Conservation (phyloP, 1,140 invertebrate species). For the Diachasmimorpha longicaudata region DNA sequence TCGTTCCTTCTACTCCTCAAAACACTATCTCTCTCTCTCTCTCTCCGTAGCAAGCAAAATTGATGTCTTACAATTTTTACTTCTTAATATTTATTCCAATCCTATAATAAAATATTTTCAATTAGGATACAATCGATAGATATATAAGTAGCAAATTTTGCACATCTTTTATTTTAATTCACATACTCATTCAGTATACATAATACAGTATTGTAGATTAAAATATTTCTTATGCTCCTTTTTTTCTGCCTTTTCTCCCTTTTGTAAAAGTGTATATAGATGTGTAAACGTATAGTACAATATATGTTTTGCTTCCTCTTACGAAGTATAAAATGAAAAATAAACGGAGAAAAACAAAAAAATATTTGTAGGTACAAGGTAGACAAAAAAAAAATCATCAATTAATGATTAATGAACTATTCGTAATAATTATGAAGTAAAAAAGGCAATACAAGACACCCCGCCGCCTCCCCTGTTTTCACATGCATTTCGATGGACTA, state of each 20-base stretch:
- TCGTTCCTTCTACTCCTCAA: conserved; percentile 31
- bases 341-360: neutral
- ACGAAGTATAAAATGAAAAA: conserved; percentile 41
- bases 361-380: conserved; percentile 51
- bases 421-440: conserved; percentile 37
- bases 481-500: conserved; percentile 49
- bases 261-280: conserved; percentile 57
- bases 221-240: conserved; percentile 46
- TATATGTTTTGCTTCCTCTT: conserved; percentile 52
- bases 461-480: conserved; percentile 28
- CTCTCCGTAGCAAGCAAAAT: neutral
- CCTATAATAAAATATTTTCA: conserved; percentile 56
- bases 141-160: conserved; percentile 55
- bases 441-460: conserved; percentile 42
- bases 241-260: conserved; percentile 35
- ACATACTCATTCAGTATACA: conserved; percentile 20
- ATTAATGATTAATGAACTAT: neutral
- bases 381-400: conserved; percentile 51
- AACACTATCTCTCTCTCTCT: too few relatives aligned
- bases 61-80: too few relatives aligned
- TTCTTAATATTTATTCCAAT: conserved; percentile 26
- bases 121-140: conserved; percentile 46
- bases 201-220: conserved; percentile 55
- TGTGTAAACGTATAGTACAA: conserved; percentile 56
- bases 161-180: conserved; percentile 43